phyloP scores from a whole-genome alignment of 2,888 invertebrate species.

The Sminthurinus aureus region DNA sequence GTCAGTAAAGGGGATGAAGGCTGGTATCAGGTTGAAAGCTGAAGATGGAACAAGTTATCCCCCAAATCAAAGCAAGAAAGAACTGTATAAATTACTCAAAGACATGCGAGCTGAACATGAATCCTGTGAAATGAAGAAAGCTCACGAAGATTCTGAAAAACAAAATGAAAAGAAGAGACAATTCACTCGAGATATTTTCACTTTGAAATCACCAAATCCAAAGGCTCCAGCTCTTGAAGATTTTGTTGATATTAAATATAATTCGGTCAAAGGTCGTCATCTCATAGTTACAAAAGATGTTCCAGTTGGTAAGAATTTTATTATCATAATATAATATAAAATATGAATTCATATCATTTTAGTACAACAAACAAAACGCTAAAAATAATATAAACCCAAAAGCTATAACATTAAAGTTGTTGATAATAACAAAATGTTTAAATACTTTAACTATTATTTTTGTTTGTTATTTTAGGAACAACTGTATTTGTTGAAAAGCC shows the following conservation, averaged over 20 bases:
- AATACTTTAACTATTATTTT: neutral
- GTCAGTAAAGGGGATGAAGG: too few species aligned
- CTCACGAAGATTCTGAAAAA: slow-evolving; percentile 26
- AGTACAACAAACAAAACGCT: too few species aligned
- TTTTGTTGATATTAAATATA: slow-evolving; percentile 47
- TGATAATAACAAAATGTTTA: too few species aligned
- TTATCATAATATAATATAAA: neutral
- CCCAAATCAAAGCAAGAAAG: too few species aligned
- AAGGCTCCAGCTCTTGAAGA: slow-evolving; percentile 45
- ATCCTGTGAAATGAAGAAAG: too few species aligned
- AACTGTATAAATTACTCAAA: too few species aligned
- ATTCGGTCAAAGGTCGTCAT: slow-evolving; percentile 48
- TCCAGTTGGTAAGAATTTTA: slow-evolving; percentile 46
- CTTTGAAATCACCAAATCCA: slow-evolving; percentile 47
- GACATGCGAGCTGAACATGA: too few species aligned
- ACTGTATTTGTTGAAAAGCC: slow-evolving; percentile 52
- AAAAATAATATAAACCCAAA: too few species aligned
- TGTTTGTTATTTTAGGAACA: slow-evolving; percentile 40
- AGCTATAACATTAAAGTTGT: too few species aligned
- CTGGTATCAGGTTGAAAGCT: too few species aligned
- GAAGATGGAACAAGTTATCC: too few species aligned
- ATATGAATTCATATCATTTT: neutral
- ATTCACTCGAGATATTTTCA: slow-evolving; percentile 46
- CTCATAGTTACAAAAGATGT: slow-evolving; percentile 51
- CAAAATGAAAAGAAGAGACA: slow-evolving; percentile 43